Percentiles rank a stretch among this genome's conserved stretches.
These are phyloP conservation scores for Noctua comes DNA, from an alignment of 2,888 invertebrate genomes.

Conservation along the genomic window DNA sequence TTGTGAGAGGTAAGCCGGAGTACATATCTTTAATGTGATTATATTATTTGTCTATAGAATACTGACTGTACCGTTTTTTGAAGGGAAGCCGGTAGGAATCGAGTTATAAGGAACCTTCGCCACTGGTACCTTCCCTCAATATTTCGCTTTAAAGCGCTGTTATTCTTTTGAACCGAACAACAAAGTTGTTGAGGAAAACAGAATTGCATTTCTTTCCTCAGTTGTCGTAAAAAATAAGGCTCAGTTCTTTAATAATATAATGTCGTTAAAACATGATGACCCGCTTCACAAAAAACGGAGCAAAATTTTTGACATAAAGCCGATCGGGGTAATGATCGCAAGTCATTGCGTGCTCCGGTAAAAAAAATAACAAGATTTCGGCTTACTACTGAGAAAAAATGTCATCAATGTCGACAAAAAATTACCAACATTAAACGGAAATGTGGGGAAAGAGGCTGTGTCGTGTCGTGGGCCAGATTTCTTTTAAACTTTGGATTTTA, in stretches of 20 bases:
- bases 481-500: slow-evolving; percentile 12
- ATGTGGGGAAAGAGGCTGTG: slow-evolving; percentile 59
- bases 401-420: slow-evolving; percentile 49
- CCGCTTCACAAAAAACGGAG: slow-evolving; percentile 44
- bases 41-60: too few relatives aligned
- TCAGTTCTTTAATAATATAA: slow-evolving; percentile 34
- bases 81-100: too few relatives aligned
- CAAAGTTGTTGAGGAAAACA: slow-evolving; percentile 15
- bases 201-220: slow-evolving; percentile 12
- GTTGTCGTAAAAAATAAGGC: slow-evolving; percentile 21
- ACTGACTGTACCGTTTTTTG: too few relatives aligned
- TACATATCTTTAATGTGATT: too few relatives aligned
- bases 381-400: slow-evolving; percentile 44
- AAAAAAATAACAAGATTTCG: slow-evolving; percentile 58
- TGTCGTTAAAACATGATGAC: slow-evolving; percentile 37
- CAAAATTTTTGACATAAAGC: slow-evolving; percentile 40
- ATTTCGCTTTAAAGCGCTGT: slow-evolving; percentile 16
- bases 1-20: too few relatives aligned
- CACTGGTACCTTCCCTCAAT: slow-evolving; percentile 1
- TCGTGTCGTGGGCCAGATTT: slow-evolving; percentile 35
- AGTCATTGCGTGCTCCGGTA: slow-evolving; percentile 46
- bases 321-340: slow-evolving; percentile 52
- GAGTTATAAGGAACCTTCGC: too few relatives aligned
- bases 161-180: not conserved
- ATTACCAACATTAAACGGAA: slow-evolving; percentile 26